These are phyloP conservation scores for Oceanites oceanicus DNA, from an alignment of 2,113 vertebrate species.

Conservation along the genomic window DNA sequence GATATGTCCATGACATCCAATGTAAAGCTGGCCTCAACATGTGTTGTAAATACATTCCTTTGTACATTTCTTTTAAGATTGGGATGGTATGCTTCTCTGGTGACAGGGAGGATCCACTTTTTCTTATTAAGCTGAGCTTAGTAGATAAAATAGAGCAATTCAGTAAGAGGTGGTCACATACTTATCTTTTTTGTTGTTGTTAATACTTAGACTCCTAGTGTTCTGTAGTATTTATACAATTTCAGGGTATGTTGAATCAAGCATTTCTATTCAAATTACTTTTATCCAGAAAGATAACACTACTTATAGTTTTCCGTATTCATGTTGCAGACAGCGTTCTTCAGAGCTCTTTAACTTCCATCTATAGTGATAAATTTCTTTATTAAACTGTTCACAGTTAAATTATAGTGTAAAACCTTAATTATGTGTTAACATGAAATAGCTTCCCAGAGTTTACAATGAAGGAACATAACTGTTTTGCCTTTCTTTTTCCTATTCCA, in stretches of 20 bases:
- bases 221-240: neutral
- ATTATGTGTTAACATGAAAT: neutral
- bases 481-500: neutral
- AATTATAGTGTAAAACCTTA: neutral
- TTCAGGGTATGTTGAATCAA: neutral
- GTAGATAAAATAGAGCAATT: neutral
- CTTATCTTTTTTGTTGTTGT: neutral
- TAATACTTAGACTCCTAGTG: neutral
- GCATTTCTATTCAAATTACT: neutral
- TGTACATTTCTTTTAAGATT: neutral
- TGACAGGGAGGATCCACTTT: neutral
- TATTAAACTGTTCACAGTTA: neutral
- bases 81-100: neutral
- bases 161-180: neutral
- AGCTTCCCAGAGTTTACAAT: neutral
- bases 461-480: neutral
- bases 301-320: neutral
- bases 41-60: neutral
- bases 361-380: neutral
- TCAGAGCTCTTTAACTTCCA: neutral
- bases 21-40: neutral
- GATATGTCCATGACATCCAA: rapidly evolving
- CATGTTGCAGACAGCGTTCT: neutral
- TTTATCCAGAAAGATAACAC: neutral
- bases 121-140: neutral